These are phyloP conservation scores for Cryptops parisi DNA, from an alignment of 2,888 invertebrate species.

Conservation along the genomic window DNA sequence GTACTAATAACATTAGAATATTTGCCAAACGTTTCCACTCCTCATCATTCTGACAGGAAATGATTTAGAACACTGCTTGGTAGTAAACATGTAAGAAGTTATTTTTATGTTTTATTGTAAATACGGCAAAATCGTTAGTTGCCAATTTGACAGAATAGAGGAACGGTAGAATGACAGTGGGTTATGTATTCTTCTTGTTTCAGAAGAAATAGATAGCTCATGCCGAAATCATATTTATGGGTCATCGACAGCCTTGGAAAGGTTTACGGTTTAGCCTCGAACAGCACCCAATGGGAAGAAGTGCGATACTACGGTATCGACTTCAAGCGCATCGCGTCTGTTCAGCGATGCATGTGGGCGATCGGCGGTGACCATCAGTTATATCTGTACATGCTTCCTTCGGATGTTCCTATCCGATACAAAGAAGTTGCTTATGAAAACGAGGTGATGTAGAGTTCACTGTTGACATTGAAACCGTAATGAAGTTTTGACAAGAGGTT, in stretches of 20 bases:
- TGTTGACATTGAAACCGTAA: neutral
- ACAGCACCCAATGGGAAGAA: conserved; percentile 69
- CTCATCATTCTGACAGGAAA: too few relatives aligned
- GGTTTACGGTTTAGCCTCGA: conserved; percentile 68
- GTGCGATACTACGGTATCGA: conserved; percentile 71
- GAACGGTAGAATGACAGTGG: neutral
- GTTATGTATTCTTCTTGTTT: neutral
- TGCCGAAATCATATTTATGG: conserved; percentile 22
- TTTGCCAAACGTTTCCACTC: too few relatives aligned
- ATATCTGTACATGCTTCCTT: conserved; percentile 75
- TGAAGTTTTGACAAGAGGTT: too few relatives aligned
- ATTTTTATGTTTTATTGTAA: neutral
- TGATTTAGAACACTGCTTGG: neutral
- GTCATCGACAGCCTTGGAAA: conserved; percentile 77
- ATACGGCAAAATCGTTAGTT: neutral
- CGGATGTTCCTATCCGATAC: conserved; percentile 78
- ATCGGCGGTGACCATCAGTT: conserved; percentile 85
- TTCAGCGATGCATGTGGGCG: conserved; percentile 56
- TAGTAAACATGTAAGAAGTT: neutral
- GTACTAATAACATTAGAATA: too few relatives aligned
- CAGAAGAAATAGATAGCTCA: neutral
- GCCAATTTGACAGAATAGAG: neutral
- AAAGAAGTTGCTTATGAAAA: conserved; percentile 86
- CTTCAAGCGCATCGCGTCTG: conserved; percentile 73
- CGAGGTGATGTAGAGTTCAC: conserved; percentile 43